Evolutionary conservation across 2,113 vertebrate genomes (phyloP).

Genomic region (Mustela lutreola): DNA sequence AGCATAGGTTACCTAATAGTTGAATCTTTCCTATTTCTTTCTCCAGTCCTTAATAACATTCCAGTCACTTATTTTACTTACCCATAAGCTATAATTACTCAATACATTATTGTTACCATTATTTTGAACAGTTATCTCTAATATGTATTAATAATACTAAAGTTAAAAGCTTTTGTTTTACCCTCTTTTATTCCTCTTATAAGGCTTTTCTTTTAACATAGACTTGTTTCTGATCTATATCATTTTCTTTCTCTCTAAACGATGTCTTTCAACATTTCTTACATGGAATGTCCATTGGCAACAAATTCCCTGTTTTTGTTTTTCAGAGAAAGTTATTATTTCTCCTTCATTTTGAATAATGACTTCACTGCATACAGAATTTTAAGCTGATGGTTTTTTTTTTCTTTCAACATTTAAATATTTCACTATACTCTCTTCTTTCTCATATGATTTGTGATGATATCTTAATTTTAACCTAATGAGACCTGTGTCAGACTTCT

Average conservation of each 20-base stretch:
- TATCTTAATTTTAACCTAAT: background rate
- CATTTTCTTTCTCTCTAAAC: background rate
- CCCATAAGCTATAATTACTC: background rate
- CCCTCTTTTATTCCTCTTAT: background rate
- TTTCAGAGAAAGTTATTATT: background rate
- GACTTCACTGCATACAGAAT: background rate
- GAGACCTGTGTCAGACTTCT: background rate
- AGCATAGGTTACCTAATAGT: background rate
- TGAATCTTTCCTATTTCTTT: background rate
- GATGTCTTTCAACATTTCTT: background rate
- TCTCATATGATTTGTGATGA: background rate
- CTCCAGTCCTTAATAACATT: background rate
- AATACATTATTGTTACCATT: background rate
- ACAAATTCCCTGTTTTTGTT: background rate
- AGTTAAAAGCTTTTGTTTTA: background rate
- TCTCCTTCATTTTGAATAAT: background rate
- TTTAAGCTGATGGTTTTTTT: background rate
- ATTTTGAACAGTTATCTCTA: background rate
- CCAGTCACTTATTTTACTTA: background rate
- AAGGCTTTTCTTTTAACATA: background rate
- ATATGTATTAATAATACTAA: background rate
- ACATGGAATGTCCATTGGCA: background rate
- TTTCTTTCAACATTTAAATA: background rate
- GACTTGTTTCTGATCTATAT: background rate
- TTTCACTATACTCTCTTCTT: background rate